phyloP scores from a whole-genome alignment of 2,888 invertebrate species.

The Archips xylosteana region DNA sequence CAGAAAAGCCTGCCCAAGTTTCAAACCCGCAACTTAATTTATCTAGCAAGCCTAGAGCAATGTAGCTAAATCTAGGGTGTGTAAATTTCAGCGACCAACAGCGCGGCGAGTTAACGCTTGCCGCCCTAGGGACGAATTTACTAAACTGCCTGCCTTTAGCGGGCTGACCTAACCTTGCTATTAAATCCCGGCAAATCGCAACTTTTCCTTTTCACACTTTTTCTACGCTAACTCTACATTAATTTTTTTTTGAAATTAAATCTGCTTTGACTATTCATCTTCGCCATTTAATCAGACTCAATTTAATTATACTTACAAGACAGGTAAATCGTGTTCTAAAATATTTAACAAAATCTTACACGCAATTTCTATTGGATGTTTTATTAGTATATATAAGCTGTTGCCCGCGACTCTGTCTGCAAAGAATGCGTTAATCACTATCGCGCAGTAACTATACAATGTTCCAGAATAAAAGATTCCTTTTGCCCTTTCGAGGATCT shows the following conservation, averaged over 20 bases:
- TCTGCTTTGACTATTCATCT: not conserved
- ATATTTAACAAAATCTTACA: not conserved
- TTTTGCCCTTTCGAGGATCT: too few species aligned
- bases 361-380: not conserved
- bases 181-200: slow-evolving; percentile 3
- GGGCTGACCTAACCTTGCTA: slow-evolving; percentile 9
- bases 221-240: not conserved
- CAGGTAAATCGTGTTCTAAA: not conserved
- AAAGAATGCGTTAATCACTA: too few species aligned
- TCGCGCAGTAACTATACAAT: too few species aligned
- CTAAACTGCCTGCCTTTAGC: slow-evolving; percentile 17
- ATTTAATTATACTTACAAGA: too few species aligned
- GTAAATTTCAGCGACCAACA: slow-evolving; percentile 11
- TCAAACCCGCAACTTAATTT: not conserved
- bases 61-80: slow-evolving; percentile 12
- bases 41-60: not conserved
- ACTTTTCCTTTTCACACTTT: not conserved
- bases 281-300: not conserved
- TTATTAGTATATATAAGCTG: too few species aligned
- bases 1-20: not conserved
- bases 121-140: slow-evolving; percentile 24
- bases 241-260: not conserved
- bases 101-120: not conserved
- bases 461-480: too few species aligned
- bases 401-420: too few species aligned